Evolutionary conservation across 1,140 invertebrate genomes (phyloP), one percentile per base, ranked within the genome.

Genomic region (Ericerus pela): DNA sequence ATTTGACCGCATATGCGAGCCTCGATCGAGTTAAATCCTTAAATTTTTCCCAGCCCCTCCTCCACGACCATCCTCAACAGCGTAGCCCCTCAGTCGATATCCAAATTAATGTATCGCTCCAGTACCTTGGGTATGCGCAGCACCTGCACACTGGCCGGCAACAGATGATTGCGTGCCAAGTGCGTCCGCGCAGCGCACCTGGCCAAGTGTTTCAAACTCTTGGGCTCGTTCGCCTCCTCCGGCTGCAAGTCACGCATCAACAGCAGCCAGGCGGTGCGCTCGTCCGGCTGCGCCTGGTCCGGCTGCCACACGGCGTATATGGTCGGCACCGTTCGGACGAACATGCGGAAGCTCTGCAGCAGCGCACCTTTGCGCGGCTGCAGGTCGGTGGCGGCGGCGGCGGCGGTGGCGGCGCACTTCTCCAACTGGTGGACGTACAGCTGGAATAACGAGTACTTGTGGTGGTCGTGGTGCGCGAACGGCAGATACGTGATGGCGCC

Each of bases 41-140:
- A n/a, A n/a, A n/a, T n/a, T n/a, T n/a, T n/a, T n/a, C n/a, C n/a
- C n/a, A n/a, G n/a, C n/a, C n/a, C n/a, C n/a, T n/a, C n/a, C n/a
- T n/a, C n/a, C n/a, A n/a, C n/a, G n/a, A n/a, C n/a, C n/a, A n/a
- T n/a, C n/a, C n/a, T n/a, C n/a, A n/a, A n/a, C n/a, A n/a, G n/a
- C n/a, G n/a, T n/a, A n/a, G n/a, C n/a, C n/a, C 36, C 27, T 43
- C 56, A 82, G 70, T 86, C 82, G 18, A 75, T 70, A 59, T 77
- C 70, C n/a, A 87, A 70, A 69, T 87, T 82, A 37, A 87, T 67
- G 67, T 87, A 87, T 59, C 73, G 71, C 58, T 77, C 75, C 43
- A 87, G 61, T 6, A 69, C 67, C 36, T 71, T 66, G 0, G 85
- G 85, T 58, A 88, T 65, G 1, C 76, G 73, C 20, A 88, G 65